Evolutionary conservation across 1,140 invertebrate genomes (phyloP).

Genomic region (Drosophila sechellia): DNA sequence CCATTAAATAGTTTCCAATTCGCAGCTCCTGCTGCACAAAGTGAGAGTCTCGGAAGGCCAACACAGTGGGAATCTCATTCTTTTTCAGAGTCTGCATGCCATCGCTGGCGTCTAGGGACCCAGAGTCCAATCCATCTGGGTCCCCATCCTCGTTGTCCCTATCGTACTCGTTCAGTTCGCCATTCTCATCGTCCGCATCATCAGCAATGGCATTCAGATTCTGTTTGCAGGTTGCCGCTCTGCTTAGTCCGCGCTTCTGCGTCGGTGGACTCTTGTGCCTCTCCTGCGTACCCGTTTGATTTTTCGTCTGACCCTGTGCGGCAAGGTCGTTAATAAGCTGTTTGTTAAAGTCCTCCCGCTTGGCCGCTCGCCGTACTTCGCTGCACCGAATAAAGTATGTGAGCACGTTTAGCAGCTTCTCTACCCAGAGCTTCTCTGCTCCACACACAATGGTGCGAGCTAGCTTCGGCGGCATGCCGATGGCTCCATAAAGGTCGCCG

Average conservation of each 20-base stretch:
- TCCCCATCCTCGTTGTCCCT: slow-evolving; percentile 17
- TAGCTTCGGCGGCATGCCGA: slow-evolving; percentile 90
- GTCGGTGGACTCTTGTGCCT: slow-evolving; percentile 57
- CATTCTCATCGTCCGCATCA: slow-evolving; percentile 39
- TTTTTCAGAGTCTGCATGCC: slow-evolving; percentile 69
- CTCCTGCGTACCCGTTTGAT: slow-evolving; percentile 21
- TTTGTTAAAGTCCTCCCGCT: slow-evolving; percentile 83
- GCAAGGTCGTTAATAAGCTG: slow-evolving; percentile 69
- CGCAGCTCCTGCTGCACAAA: slow-evolving; percentile 84
- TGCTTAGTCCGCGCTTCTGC: slow-evolving; percentile 38
- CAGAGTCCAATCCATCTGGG: slow-evolving; percentile 13
- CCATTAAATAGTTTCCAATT: slow-evolving; percentile 83
- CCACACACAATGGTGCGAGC: slow-evolving; percentile 92
- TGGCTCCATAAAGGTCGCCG: slow-evolving; percentile 92
- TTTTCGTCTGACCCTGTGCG: slow-evolving; percentile 51
- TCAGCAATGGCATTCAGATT: slow-evolving; percentile 73
- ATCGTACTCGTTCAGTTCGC: slow-evolving; percentile 19
- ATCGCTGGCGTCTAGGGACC: slow-evolving; percentile 34
- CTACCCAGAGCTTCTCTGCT: slow-evolving; percentile 88
- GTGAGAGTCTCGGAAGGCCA: slow-evolving; percentile 81
- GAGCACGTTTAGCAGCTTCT: slow-evolving; percentile 88
- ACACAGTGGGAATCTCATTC: slow-evolving; percentile 82
- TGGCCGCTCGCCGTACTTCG: slow-evolving; percentile 86
- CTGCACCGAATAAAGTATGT: slow-evolving; percentile 94
- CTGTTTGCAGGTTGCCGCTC: slow-evolving; percentile 73